These are phyloP conservation scores for Augiades crinisus DNA, from an alignment of 2,888 invertebrate species.

Conservation along the genomic window DNA sequence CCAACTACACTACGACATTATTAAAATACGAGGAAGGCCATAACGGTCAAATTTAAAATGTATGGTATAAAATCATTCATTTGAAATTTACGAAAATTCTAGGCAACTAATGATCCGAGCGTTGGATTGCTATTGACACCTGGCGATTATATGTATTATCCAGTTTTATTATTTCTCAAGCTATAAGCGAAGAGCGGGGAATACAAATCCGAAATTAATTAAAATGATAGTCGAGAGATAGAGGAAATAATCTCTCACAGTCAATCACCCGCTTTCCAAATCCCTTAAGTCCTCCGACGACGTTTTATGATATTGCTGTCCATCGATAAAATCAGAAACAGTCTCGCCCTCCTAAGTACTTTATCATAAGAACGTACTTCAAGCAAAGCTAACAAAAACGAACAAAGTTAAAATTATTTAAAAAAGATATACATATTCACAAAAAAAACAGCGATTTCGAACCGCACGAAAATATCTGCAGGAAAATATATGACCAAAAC, in stretches of 20 bases:
- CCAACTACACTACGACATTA: not conserved
- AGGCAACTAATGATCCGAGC: conserved; percentile 4
- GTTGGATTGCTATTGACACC: conserved; percentile 9
- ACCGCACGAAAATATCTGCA: not conserved
- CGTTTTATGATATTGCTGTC: no score
- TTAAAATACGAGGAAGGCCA: not conserved
- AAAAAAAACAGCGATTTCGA: no score
- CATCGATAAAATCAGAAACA: no score
- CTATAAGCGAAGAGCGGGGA: not conserved
- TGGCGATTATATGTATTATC: conserved; percentile 6
- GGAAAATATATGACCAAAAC: not conserved
- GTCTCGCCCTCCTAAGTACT: no score
- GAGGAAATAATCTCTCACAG: no score
- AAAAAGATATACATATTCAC: no score
- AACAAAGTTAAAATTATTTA: no score
- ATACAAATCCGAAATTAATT: not conserved
- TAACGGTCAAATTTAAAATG: conserved; percentile 3
- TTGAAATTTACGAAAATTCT: conserved; percentile 7
- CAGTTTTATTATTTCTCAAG: not conserved
- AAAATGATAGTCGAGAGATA: not conserved
- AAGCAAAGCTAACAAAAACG: no score
- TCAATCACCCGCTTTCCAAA: no score
- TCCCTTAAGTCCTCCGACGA: no score
- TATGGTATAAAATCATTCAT: no score
- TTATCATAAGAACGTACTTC: no score